Base-by-base conservation (phyloP, 2,888 invertebrate genomes). In the Sthenelais limicola region DNA sequence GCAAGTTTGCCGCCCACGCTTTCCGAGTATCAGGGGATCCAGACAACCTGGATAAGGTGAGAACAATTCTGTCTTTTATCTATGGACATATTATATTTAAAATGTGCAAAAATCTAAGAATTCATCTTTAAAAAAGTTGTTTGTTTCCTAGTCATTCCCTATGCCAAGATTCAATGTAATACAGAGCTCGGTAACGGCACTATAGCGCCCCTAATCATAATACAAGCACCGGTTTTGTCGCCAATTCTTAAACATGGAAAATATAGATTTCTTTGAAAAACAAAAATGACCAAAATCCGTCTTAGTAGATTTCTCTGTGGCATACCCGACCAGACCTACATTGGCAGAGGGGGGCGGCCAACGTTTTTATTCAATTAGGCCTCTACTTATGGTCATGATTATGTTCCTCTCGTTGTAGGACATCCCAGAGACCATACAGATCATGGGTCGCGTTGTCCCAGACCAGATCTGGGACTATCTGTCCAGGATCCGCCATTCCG, bases 401-500 rank as follows among this genome's bases (percentile, higher is more conserved):
- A 24, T n/a, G 9, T 24, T n/a, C 24, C 15, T 30, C 12, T 56
- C 12, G 73, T 52, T 72, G 15, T 69, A 92, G 80, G 93, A 94
- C 85, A 88, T 97, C 43, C 92, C 93, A 3, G 90, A 92, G 67
- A 92, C 93, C 72, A 89, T 97, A 48, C 85, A 87, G 73, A 93
- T 98, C 43, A 95, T 97, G 18, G 98, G 98, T 0, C 91, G 98
- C 81, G 97, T 98, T 83, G 92, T 92, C 70, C 95, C 95, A 0
- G 93, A 93, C 15, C 95, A 94, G 15, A 96, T 91, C 5, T 97
- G 95, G 95, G 96, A 97, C 73, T 98, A 98, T 85, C 93, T 98
- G 72, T 91, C 91, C 43, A 95, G 97, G 89, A 94, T 96, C 90
- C 58, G 66, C 21, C 54, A 74, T 38, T 72, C 72, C 3, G 56